Evolutionary conservation across 2,113 vertebrate species (phyloP).

Genomic region (Tamias sibiricus): DNA sequence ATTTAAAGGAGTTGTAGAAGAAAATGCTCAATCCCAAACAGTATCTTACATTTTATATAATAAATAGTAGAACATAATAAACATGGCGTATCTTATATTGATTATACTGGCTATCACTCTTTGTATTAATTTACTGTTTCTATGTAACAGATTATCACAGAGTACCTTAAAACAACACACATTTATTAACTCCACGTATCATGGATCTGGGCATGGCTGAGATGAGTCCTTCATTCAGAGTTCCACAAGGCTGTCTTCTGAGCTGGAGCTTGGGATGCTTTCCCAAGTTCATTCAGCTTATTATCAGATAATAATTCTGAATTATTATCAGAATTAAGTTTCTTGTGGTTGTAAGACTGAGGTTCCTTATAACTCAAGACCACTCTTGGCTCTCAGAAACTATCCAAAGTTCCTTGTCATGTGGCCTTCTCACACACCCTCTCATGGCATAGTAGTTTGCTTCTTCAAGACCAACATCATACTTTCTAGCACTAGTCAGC

Average conservation of each 20-base stretch:
- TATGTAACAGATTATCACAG: background rate
- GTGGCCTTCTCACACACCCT: background rate
- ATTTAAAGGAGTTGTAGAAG: background rate
- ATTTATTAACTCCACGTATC: background rate
- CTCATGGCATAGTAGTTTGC: background rate
- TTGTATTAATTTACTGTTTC: constrained; percentile 29
- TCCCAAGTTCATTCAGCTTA: background rate
- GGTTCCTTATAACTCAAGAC: background rate
- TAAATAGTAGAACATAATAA: background rate
- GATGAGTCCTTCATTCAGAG: background rate
- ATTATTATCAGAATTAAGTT: background rate
- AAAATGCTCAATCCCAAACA: background rate
- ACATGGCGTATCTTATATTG: background rate
- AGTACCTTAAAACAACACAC: background rate
- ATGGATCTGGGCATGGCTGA: background rate
- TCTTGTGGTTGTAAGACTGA: background rate
- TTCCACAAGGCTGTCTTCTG: background rate
- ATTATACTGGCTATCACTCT: constrained; percentile 1
- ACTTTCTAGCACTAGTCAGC: background rate
- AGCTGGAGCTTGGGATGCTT: background rate
- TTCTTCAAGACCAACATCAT: background rate
- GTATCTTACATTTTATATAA: background rate
- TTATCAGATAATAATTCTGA: too few relatives aligned
- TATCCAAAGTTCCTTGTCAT: background rate
- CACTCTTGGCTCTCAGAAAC: background rate